Evolutionary conservation across 1,140 invertebrate genomes (phyloP), one percentile per base, ranked within the genome.

Genomic region (Trichomalopsis sarcophagae): DNA sequence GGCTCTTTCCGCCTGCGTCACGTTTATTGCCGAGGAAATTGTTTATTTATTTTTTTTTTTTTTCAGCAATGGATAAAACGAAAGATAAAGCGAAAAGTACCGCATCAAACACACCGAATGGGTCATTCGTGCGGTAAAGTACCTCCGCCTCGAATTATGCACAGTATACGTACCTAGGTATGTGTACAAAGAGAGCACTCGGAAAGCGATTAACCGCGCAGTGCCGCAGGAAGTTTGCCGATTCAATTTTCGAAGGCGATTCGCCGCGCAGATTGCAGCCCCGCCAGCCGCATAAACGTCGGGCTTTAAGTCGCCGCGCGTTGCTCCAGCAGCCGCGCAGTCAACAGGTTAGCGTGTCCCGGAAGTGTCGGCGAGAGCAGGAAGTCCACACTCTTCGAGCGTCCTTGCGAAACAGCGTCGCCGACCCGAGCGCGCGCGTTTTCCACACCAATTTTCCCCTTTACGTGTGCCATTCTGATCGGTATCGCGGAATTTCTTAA

Each of bases 301-400:
- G 6, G 21, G 17, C 55, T 62, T 62, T 2, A 1, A 78, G 50
- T 62, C 23, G 23, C 50, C 40, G 36, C 30, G 71, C 71, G 71
- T 23, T 44, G 71, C 71, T 44, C 40, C 40, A 44, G 40, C 73
- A 21, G 10, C 40, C 33, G 76, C 40, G 44, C 23, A 50, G 68
- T 73, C 91, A 93, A 92, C 91, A 92, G 91, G 91, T 92, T 93
- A 77, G 91, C 92, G 91, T 92, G 91, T 85, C 17, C 87, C 89
- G 90, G 89, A 91, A 90, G 86, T 88, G 84, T 83, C 84, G 79
- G 82, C 84, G 84, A 82, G n/a, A 44, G 21, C 88, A 90, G 90
- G 91, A 92, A 92, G 91, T 92, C 88, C 90, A 91, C 90, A 90
- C 89, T 40, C 78, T 2, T 62, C 44, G 11, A 10, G 50, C 76